Evolutionary conservation across 1,140 invertebrate species (phyloP), one percentile per base, ranked within the genome.

Genomic region (Achroia grisella): DNA sequence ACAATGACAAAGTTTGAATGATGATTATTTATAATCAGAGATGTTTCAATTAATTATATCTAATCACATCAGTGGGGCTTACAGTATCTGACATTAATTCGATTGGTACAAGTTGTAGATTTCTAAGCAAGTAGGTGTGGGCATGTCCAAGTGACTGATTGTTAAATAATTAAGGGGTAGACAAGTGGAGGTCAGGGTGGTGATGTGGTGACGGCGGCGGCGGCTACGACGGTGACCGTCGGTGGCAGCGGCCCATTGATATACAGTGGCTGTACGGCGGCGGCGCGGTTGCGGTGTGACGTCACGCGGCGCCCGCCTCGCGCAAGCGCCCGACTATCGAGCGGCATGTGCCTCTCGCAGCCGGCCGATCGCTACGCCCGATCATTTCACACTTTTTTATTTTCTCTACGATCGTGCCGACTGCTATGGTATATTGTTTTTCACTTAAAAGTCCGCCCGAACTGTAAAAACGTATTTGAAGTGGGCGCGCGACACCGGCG

Each of bases 311-410:
- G 59, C 56, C 64, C 62, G 52, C 62, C 61, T 63, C 73, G 63
- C 79, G 75, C 77, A 78, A 52, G 79, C 79, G 71, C 71, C 61
- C 70, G 55, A 39, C 63, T 83, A 79, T 81, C 73, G 79, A 80
- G 64, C 79, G 76, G 76, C 77, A 83, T 80, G 76, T 78, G 74
- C 70, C 76, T 62, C 60, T 74, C 66, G 62, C 76, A 60, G 75
- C 71, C 74, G 76, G 72, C 63, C 71, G 56, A 70, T 56, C 67
- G 67, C 70, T 76, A 75, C 73, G 58, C 77, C 79, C 73, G 71
- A 71, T 56, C 55, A 50, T 62, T 62, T 65, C 74, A 72, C 67
- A 73, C 66, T 74, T 82, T 79, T 82, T 74, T 77, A 83, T 83
- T 80, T 83, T 75, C 70, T 70, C 59, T 62, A 58, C 65, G 69